Evolutionary conservation across 1,140 invertebrate genomes (phyloP).

Genomic region (Propsilocerus akamusi): DNA sequence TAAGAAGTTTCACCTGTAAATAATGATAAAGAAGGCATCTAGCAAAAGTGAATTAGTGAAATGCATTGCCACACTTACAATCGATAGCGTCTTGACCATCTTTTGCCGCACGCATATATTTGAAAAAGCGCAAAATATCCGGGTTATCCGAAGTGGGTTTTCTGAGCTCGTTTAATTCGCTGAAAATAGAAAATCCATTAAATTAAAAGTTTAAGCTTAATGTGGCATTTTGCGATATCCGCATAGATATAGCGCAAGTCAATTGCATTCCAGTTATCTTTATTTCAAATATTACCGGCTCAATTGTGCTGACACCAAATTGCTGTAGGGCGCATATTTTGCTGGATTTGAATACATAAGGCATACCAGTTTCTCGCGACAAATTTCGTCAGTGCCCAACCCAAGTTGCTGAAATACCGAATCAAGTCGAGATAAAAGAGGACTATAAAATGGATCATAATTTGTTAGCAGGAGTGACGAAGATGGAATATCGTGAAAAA

Average conservation of each 20-base stretch:
- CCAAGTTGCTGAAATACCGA: conserved; percentile 63
- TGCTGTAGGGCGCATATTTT: conserved; percentile 69
- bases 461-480: conserved; percentile 62
- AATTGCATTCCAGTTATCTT: not conserved
- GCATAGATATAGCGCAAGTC: too few relatives aligned
- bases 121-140: conserved; percentile 68
- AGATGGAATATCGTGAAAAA: conserved; percentile 67
- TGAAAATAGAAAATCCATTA: conserved; percentile 22
- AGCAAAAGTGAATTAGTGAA: not conserved
- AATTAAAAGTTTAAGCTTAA: too few relatives aligned
- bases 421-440: conserved; percentile 57
- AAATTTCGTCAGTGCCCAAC: conserved; percentile 36
- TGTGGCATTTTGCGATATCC: not conserved
- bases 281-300: conserved; percentile 65
- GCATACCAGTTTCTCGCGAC: conserved; percentile 63
- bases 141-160: conserved; percentile 65
- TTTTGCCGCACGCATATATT: conserved; percentile 72
- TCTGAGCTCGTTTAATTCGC: conserved; percentile 62
- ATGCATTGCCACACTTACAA: conserved; percentile 23
- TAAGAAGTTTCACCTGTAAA: conserved; percentile 24
- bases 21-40: conserved; percentile 24
- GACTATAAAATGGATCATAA: conserved; percentile 75
- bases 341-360: conserved; percentile 70
- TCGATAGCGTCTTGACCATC: conserved; percentile 60
- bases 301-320: conserved; percentile 67